Conservation (phyloP, 2,797 vertebrate genomes). For the Propithecus deckenii region DNA sequence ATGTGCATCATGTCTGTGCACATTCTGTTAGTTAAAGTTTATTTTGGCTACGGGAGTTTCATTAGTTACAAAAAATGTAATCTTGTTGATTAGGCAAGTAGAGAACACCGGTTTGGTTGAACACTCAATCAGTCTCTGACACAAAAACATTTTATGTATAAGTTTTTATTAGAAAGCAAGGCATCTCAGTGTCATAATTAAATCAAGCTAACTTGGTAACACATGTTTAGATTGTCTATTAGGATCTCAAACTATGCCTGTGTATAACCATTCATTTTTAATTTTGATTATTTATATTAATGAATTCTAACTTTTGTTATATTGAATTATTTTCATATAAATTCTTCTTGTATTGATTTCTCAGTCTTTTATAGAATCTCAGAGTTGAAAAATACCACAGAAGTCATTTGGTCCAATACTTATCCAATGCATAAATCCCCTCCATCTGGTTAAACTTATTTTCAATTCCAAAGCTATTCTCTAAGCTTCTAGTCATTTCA, state of each 20-base stretch:
- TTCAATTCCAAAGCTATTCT: constrained; percentile 74
- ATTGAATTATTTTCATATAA: constrained; percentile 19
- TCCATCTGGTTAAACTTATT: constrained; percentile 78
- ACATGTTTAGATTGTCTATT: background rate
- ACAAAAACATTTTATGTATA: background rate
- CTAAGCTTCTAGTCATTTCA: constrained; percentile 76
- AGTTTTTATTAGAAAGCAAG: background rate
- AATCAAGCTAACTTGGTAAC: constrained; percentile 5
- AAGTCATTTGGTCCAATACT: constrained; percentile 62
- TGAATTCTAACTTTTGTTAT: background rate
- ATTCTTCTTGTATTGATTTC: constrained; percentile 48
- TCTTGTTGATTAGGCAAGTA: background rate
- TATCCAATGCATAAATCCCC: constrained; percentile 65
- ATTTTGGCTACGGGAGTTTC: background rate
- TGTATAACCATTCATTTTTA: background rate
- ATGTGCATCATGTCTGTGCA: background rate
- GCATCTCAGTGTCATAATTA: background rate
- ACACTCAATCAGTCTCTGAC: background rate
- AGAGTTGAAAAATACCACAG: constrained; percentile 49
- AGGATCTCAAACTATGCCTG: background rate
- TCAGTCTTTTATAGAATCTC: background rate
- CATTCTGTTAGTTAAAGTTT: constrained; percentile 3
- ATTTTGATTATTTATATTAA: constrained; percentile 11
- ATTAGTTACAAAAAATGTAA: background rate
- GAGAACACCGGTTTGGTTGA: background rate